These are phyloP conservation scores for Aphelocoma californica DNA, from an alignment of 2,797 vertebrate genomes.

Conservation along the genomic window DNA sequence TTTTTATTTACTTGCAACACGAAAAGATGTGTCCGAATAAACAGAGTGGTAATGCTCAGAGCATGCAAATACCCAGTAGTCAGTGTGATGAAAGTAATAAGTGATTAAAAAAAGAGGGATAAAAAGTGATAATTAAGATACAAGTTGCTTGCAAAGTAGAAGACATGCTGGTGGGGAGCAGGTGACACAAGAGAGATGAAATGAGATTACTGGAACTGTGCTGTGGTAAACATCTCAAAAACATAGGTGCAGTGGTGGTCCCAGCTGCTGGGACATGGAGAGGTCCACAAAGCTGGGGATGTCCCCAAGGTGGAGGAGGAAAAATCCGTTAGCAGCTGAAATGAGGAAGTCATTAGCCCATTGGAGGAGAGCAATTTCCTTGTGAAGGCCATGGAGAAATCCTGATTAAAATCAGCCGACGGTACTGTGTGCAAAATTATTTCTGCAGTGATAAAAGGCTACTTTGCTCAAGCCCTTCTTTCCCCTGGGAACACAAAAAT, in stretches of 20 bases:
- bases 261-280: not conserved
- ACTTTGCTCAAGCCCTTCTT: not conserved
- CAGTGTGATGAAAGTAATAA: not conserved
- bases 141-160: not conserved
- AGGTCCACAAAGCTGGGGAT: not conserved
- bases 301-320: not conserved
- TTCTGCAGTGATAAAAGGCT: not conserved
- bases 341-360: not conserved
- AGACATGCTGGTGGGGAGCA: not conserved
- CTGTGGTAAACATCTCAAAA: not conserved
- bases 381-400: not conserved
- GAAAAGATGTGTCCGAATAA: not conserved
- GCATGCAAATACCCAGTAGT: not conserved
- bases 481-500: not conserved
- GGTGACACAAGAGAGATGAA: not conserved
- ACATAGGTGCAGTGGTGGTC: not conserved
- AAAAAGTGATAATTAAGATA: not conserved
- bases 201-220: not conserved
- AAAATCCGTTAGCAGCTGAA: not conserved
- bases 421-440: slow-evolving; percentile 21
- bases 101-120: not conserved
- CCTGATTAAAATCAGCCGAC: slow-evolving; percentile 22
- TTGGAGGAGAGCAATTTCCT: slow-evolving; percentile 3
- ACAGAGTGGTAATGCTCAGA: not conserved
- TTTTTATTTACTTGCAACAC: not conserved